Evolutionary conservation across 2,888 invertebrate species (phyloP).

Genomic region (Bombylius discolor): DNA sequence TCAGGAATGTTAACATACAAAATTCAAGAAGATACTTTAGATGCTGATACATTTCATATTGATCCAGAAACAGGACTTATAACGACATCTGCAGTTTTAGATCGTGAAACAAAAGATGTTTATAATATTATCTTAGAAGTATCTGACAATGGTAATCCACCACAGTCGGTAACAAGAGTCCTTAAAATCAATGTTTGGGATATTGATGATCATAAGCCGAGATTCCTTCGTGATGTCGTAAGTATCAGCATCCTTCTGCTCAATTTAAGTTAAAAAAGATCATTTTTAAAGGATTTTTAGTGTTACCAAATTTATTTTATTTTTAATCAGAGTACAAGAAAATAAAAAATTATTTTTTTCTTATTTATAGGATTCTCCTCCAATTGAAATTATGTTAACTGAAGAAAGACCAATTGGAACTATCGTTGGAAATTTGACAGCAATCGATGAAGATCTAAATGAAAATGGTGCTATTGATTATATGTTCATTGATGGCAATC

Average conservation of each 20-base stretch:
- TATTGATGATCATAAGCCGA: slow-evolving; percentile 66
- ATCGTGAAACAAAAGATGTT: slow-evolving; percentile 58
- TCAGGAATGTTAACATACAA: slow-evolving; percentile 59
- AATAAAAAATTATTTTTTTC: neutral
- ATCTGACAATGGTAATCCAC: slow-evolving; percentile 62
- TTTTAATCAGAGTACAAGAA: too few relatives aligned
- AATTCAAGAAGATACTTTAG: slow-evolving; percentile 55
- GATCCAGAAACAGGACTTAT: slow-evolving; percentile 58
- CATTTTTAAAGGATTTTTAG: too few relatives aligned
- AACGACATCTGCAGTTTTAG: slow-evolving; percentile 52
- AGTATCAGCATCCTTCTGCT: slow-evolving; percentile 21
- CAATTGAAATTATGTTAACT: slow-evolving; percentile 46
- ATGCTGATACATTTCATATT: slow-evolving; percentile 49
- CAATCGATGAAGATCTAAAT: slow-evolving; percentile 59
- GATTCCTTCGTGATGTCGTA: slow-evolving; percentile 54
- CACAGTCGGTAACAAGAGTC: slow-evolving; percentile 59
- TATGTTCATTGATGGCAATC: slow-evolving; percentile 59
- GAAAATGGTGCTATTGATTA: slow-evolving; percentile 67
- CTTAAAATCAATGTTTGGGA: slow-evolving; percentile 56
- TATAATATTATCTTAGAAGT: slow-evolving; percentile 70
- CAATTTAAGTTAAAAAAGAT: neutral
- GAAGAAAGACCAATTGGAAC: slow-evolving; percentile 57
- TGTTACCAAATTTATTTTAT: too few relatives aligned
- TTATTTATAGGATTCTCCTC: slow-evolving; percentile 45
- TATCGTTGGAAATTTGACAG: slow-evolving; percentile 52